Conservation (phyloP, 2,888 invertebrate genomes). For the Macroteleia sp. region DNA sequence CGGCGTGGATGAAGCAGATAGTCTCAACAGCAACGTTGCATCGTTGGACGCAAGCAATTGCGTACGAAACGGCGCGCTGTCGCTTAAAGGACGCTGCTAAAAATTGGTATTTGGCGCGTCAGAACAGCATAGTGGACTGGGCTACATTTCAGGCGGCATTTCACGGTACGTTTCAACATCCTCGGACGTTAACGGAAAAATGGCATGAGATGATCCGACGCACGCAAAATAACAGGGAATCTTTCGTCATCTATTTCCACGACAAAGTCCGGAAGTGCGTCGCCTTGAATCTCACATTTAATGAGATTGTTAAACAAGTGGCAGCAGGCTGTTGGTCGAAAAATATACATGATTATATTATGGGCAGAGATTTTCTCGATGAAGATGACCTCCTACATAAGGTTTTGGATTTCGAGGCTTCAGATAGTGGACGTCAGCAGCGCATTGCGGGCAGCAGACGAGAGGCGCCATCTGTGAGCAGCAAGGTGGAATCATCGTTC, state of each 20-base stretch:
- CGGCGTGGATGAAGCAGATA: not conserved
- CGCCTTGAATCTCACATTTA: not conserved
- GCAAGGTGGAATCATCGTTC: too few relatives aligned
- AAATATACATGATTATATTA: not conserved
- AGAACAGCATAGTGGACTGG: too few relatives aligned
- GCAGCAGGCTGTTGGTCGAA: not conserved
- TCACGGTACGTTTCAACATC: not conserved
- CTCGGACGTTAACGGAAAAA: conserved; percentile 15
- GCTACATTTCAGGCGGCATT: not conserved
- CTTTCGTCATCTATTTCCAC: conserved; percentile 17
- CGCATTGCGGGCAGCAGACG: not conserved
- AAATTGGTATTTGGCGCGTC: not conserved
- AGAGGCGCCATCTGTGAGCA: too few relatives aligned
- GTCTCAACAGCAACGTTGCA: not conserved
- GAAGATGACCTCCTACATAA: not conserved
- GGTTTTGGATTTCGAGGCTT: not conserved
- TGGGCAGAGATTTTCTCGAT: not conserved
- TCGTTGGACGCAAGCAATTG: conserved; percentile 2
- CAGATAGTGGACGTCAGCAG: not conserved
- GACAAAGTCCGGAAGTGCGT: conserved; percentile 26
- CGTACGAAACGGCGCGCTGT: conserved; percentile 5
- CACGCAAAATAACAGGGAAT: conserved; percentile 8
- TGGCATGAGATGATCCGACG: conserved; percentile 42
- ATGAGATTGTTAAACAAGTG: not conserved
- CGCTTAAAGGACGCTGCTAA: not conserved